Evolutionary conservation across 2,113 vertebrate species (phyloP).

Genomic region (Marmota flaviventris): DNA sequence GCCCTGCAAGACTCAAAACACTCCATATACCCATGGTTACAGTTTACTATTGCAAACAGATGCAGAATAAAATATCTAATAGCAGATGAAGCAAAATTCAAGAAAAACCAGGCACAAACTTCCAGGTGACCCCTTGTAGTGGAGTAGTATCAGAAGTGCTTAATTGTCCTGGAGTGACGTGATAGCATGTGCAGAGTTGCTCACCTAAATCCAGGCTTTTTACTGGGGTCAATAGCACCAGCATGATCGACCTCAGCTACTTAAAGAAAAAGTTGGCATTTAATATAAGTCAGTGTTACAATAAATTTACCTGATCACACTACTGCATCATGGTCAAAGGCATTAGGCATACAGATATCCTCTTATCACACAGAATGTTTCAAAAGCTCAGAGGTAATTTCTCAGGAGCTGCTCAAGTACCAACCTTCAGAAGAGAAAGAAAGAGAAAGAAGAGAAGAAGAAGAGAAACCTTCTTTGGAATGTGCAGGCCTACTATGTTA

Average conservation of each 20-base stretch:
- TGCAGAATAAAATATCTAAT: not conserved
- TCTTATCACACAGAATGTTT: not conserved
- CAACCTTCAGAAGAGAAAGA: not conserved
- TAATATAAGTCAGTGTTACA: not conserved
- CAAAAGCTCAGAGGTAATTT: not conserved
- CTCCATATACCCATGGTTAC: not conserved
- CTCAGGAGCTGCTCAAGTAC: not conserved
- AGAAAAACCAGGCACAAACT: not conserved
- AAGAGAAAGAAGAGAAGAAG: not conserved
- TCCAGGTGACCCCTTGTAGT: not conserved
- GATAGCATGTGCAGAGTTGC: not conserved
- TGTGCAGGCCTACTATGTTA: not conserved
- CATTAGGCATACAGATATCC: not conserved
- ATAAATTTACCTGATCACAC: not conserved
- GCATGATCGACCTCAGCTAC: not conserved
- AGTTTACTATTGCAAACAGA: not conserved
- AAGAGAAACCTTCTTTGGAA: not conserved
- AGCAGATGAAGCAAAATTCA: not conserved
- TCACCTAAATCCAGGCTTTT: not conserved
- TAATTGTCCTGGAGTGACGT: not conserved
- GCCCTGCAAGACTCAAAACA: not conserved
- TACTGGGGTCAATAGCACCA: no score
- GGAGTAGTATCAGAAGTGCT: not conserved
- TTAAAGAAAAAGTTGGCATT: not conserved
- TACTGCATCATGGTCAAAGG: not conserved